Percentiles rank a stretch among this genome's conserved stretches.
These are phyloP conservation scores for Drosophila atroscutellata DNA, from an alignment of 2,888 invertebrate species.

Conservation along the genomic window DNA sequence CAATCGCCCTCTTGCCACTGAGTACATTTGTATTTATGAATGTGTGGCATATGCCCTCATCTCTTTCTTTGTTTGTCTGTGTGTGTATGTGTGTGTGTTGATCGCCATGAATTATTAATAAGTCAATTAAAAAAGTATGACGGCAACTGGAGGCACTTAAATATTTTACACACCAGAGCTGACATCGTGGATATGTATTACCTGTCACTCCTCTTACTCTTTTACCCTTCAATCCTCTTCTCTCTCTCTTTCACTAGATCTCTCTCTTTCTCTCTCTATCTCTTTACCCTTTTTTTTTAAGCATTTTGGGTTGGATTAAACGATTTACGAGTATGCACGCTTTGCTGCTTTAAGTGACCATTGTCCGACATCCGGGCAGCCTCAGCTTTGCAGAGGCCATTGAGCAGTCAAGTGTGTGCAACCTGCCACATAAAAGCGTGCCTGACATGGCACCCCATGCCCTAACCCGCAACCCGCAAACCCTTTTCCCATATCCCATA, in stretches of 20 bases:
- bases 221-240: neutral
- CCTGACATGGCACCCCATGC: conserved; percentile 15
- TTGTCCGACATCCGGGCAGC: conserved; percentile 24
- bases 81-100: conserved; percentile 27
- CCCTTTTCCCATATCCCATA: neutral
- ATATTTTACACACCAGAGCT: conserved; percentile 66
- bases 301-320: conserved; percentile 39
- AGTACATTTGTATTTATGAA: conserved; percentile 71
- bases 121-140: conserved; percentile 83
- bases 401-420: conserved; percentile 76
- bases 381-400: conserved; percentile 54
- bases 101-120: conserved; percentile 81
- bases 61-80: neutral
- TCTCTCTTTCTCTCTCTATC: neutral
- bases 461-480: neutral
- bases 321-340: conserved; percentile 45
- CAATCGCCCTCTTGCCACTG: conserved; percentile 37
- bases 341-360: conserved; percentile 42
- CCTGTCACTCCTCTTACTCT: conserved; percentile 11
- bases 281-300: neutral
- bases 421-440: conserved; percentile 64
- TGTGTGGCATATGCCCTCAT: conserved; percentile 16
- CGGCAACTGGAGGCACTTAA: conserved; percentile 76
- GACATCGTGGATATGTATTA: conserved; percentile 30
- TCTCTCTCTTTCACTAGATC: neutral